Evolutionary conservation across 53 echinoderm and acorn worm species (phyloP), one percentile per base, ranked within the genome.

Genomic region (Actinopyga echinites): DNA sequence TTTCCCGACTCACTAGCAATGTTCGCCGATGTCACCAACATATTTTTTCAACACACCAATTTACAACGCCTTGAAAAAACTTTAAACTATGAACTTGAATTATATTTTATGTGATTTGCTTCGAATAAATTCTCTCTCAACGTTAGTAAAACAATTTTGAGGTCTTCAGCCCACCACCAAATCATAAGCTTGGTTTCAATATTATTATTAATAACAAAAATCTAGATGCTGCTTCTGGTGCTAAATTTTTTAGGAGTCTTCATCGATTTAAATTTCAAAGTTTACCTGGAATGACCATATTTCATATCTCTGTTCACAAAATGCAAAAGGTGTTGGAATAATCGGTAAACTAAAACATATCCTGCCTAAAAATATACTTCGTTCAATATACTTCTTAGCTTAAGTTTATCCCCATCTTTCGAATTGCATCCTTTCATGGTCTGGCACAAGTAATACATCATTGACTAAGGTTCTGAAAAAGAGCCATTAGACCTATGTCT

Each of bases 231-330:
- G 30, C 65, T 32, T 29, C 65, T 11, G 8, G 65, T 65, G 65
- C 6, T 31, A 65, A 65, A 65, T 65, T 65, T 65, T 30, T 65
- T n/a, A 65, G 65, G 1, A 65, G 65, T 65, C 6, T 65, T 65
- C 65, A 65, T 65, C 1, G 33, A 65, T 65, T 65, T 19, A 6
- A 30, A 65, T 29, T 8, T 65, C 33, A 6, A 30, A 65, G 65
- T 8, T 65, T 29, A 65, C 65, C 65, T 65, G 65, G 65, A 65
- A 65, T 65, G 65, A 65, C 28, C 33, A 65, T 30, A 65, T 30
- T 30, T 65, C 65, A 26, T 28, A 65, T 40, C 40, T 2, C 40
- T 65, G 65, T 65, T 25, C 65, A 30, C 65, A 9, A 31, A 13
- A 29, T 65, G 65, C 65, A 6, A 65, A 31, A 7, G 65, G 65